phyloP scores from a whole-genome alignment of 1,140 invertebrate species.

The Doryteuthis pealeii region DNA sequence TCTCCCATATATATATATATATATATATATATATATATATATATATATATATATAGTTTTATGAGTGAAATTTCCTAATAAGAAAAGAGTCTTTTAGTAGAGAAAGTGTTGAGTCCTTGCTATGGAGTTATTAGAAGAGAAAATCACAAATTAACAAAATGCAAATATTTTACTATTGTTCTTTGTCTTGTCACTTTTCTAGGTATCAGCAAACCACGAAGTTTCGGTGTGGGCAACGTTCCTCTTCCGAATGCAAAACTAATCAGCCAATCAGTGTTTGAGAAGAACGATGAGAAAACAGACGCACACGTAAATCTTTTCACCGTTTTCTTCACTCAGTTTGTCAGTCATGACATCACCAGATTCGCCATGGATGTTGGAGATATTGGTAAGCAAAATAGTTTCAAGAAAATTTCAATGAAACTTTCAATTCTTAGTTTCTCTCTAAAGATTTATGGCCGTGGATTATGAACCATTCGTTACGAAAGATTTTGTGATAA shows the following conservation, averaged over 20 bases:
- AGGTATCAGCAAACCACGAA: constrained; percentile 22
- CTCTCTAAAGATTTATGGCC: too few species aligned
- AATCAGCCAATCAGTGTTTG: constrained; percentile 21
- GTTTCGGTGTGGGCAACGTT: background rate
- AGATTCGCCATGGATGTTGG: constrained; percentile 18
- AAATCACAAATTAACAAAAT: too few species aligned
- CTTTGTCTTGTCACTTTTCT: too few species aligned
- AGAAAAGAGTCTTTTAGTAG: too few species aligned
- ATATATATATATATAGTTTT: too few species aligned
- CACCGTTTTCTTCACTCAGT: constrained; percentile 27
- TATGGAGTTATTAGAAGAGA: too few species aligned
- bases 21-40: too few species aligned
- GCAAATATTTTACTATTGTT: too few species aligned
- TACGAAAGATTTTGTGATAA: too few species aligned
- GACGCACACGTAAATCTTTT: constrained; percentile 14
- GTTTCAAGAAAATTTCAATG: constrained; percentile 21
- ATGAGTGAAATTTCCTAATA: too few species aligned
- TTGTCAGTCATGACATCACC: constrained; percentile 26
- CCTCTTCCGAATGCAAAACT: constrained; percentile 24
- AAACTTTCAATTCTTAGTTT: constrained; percentile 18
- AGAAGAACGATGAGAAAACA: constrained; percentile 3
- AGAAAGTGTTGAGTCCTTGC: too few species aligned
- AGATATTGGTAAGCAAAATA: constrained; percentile 17
- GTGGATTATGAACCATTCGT: constrained; percentile 12
- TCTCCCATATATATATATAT: too few species aligned